Evolutionary conservation across 2,113 vertebrate genomes (phyloP), one percentile per base, ranked within the genome.

Genomic region (Taurulus bubalis): DNA sequence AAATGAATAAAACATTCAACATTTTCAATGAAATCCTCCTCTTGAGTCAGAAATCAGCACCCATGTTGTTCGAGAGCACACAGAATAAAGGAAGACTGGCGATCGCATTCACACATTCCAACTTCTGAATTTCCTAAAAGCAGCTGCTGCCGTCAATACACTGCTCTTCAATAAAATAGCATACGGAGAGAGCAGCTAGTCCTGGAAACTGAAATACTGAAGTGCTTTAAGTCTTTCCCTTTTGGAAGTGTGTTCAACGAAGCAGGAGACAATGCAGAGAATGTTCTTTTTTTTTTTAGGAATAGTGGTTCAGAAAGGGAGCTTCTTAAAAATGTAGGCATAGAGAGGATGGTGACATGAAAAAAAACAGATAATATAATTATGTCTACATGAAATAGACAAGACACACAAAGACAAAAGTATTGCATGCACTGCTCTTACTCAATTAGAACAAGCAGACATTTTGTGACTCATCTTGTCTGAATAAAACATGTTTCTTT

Each of bases 401-500:
- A 60, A 24, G 6, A 20, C 28, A 45, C 15, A 4, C n/a, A 28
- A 45, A 20, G 26, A 77, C 34, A 68, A 45, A 26, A 34, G 11
- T 20, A 55, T 4, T 12, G 34, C 11, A 12, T 45, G n/a, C 45
- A 24, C 55, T 42, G 53, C 2, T 69, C 32, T 30, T 36, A 6
- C 24, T 73, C 2, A 22, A 74, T 76, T n/a, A 49, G 16, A 58
- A 3, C 45, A 65, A 38, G 59, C 4, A 80, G 73, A 63, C n/a
- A 30, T 64, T 34, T 5, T 58, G 32, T 47, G 68, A 80, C 68
- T 84, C 75, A 78, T 70, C 40, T 67, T 7, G 6, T 66, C 3
- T 86, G 40, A 80, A 82, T 76, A 75, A 84, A 88, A 79, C 0
- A 68, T 72, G 51, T 0, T 18, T 65, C 30, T 40, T 42, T 62